These are phyloP conservation scores for Periophthalmus modestus DNA, from an alignment of 2,113 vertebrate genomes.

Conservation along the genomic window DNA sequence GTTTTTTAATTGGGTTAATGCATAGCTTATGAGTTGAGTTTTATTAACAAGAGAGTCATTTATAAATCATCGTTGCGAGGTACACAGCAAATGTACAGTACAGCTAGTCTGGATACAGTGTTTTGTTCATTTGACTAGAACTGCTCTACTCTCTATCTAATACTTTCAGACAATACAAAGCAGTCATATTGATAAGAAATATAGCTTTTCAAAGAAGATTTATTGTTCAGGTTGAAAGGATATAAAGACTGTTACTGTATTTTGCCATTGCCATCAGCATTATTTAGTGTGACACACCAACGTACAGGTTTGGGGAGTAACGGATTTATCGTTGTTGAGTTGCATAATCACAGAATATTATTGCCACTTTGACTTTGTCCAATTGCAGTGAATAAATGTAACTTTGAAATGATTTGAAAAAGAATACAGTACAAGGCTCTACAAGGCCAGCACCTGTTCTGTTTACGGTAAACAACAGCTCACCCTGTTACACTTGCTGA, in stretches of 20 bases:
- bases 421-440: not conserved
- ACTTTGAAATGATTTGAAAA: not conserved
- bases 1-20: not conserved
- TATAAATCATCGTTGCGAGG: not conserved
- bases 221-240: not conserved
- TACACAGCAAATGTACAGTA: not conserved
- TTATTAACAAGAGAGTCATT: not conserved
- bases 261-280: not conserved
- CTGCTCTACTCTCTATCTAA: not conserved
- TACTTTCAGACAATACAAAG: not conserved
- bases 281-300: not conserved
- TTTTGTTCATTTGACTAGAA: not conserved
- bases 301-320: constrained; percentile 2
- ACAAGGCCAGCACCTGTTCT: not conserved
- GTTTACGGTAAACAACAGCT: not conserved
- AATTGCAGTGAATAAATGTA: not conserved
- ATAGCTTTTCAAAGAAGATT: not conserved
- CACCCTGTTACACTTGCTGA: not conserved
- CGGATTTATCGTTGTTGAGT: not conserved
- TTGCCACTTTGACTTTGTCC: not conserved
- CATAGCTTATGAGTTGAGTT: not conserved
- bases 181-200: not conserved
- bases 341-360: not conserved
- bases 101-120: not conserved
- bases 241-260: not conserved